Conservation (phyloP, 2,113 vertebrate genomes). For the Alaudala cheleensis region DNA sequence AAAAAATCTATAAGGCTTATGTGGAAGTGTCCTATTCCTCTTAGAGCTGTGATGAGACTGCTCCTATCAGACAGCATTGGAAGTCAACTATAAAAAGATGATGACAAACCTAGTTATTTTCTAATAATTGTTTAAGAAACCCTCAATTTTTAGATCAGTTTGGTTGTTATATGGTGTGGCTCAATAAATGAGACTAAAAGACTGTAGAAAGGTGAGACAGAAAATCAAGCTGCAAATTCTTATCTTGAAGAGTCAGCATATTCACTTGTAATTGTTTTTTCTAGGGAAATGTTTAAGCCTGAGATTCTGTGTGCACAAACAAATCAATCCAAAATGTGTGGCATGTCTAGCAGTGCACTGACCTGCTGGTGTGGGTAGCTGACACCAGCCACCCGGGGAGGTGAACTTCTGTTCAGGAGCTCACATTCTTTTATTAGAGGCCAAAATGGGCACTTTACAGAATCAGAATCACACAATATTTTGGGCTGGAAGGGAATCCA, state of each 20-base stretch:
- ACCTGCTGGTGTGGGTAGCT: neutral
- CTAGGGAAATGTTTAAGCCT: neutral
- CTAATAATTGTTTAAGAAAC: neutral
- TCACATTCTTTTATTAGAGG: neutral
- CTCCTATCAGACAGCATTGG: neutral
- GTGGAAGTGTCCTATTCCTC: neutral
- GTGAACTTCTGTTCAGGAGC: neutral
- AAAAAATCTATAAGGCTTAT: neutral
- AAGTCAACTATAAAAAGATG: neutral
- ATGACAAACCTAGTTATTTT: neutral
- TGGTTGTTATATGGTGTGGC: neutral
- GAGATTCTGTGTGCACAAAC: neutral
- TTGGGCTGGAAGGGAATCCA: neutral
- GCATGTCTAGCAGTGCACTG: neutral
- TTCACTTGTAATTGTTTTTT: neutral
- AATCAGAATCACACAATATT: neutral
- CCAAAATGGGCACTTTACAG: neutral
- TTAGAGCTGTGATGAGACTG: neutral
- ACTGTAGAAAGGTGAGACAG: neutral
- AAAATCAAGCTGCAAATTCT: neutral
- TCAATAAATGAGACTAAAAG: neutral
- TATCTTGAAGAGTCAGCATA: neutral
- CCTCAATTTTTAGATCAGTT: neutral
- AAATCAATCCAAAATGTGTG: neutral
- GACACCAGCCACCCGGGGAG: rapidly evolving